phyloP scores from a whole-genome alignment of 2,797 vertebrate species.

The Acanthornis magna region DNA sequence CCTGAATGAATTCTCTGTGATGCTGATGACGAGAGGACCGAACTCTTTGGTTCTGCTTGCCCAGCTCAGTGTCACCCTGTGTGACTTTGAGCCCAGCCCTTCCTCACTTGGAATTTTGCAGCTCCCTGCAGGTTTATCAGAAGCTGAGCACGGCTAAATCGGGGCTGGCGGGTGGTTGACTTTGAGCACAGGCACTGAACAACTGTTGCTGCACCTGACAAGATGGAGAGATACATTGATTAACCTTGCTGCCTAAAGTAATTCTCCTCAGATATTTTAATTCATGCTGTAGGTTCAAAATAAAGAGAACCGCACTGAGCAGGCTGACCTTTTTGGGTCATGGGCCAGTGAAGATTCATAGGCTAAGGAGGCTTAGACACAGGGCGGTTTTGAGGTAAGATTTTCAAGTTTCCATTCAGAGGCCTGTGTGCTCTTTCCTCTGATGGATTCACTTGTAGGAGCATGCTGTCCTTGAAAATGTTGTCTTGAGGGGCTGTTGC shows the following conservation, averaged over 20 bases:
- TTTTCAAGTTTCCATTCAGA: background rate
- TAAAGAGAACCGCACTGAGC: background rate
- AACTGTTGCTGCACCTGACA: conserved; percentile 7
- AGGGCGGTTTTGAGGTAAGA: background rate
- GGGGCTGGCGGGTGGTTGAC: background rate
- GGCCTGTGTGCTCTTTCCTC: background rate
- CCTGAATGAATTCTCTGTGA: background rate
- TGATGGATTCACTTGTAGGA: background rate
- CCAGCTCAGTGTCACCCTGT: background rate
- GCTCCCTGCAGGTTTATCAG: conserved; percentile 19
- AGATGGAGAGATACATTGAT: conserved; percentile 46
- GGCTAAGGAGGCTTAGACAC: background rate
- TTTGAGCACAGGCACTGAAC: conserved; percentile 7
- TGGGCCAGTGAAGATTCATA: background rate
- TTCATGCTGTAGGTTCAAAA: background rate
- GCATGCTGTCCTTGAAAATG: background rate
- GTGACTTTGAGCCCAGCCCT: conserved; percentile 28
- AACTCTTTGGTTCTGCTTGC: background rate
- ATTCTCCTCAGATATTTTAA: background rate
- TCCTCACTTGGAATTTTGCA: background rate
- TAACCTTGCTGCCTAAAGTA: background rate
- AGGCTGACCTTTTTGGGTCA: background rate
- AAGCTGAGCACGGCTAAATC: background rate
- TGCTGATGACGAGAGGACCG: background rate
- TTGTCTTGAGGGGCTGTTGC: background rate